A percentile compares a stretch with the other conserved stretches of the same genome.
Conservation (phyloP, 2,888 invertebrate genomes). For the Erpobdella octoculata region DNA sequence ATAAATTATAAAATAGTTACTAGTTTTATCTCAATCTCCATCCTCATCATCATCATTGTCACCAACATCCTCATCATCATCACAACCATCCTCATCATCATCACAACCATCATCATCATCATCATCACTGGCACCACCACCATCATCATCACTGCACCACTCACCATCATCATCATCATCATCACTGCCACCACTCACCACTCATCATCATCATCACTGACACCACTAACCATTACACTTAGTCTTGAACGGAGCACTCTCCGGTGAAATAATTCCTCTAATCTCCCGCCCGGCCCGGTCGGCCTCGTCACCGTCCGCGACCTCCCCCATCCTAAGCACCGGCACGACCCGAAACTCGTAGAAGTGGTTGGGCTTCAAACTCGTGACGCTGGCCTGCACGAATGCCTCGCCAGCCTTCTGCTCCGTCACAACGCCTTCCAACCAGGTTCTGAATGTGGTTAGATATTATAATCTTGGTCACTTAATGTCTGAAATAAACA, state of each 20-base stretch:
- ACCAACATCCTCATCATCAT: too few species aligned
- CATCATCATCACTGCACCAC: background rate
- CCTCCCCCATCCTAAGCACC: background rate
- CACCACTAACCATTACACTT: slow-evolving; percentile 28
- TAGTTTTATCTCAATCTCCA: too few species aligned
- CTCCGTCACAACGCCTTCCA: slow-evolving; percentile 1
- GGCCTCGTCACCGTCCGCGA: background rate
- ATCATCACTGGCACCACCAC: background rate
- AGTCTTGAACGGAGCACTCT: slow-evolving; percentile 29
- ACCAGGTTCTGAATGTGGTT: background rate
- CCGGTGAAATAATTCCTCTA: slow-evolving; percentile 24
- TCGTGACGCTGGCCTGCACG: slow-evolving; percentile 9
- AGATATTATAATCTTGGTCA: background rate
- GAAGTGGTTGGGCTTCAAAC: slow-evolving; percentile 28
- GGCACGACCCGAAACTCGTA: slow-evolving; percentile 33
- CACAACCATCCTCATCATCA: background rate
- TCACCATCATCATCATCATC: background rate
- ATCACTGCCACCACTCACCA: background rate
- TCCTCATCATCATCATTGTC: too few species aligned
- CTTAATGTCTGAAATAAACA: too few species aligned
- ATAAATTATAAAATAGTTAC: too few species aligned
- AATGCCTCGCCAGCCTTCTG: background rate
- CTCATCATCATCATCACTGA: background rate
- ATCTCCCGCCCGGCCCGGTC: background rate
- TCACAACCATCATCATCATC: background rate